A percentile compares a stretch with the other conserved stretches of the same genome.
Conservation (phyloP, 2,888 invertebrate species). For the Calameuta filiformis region DNA sequence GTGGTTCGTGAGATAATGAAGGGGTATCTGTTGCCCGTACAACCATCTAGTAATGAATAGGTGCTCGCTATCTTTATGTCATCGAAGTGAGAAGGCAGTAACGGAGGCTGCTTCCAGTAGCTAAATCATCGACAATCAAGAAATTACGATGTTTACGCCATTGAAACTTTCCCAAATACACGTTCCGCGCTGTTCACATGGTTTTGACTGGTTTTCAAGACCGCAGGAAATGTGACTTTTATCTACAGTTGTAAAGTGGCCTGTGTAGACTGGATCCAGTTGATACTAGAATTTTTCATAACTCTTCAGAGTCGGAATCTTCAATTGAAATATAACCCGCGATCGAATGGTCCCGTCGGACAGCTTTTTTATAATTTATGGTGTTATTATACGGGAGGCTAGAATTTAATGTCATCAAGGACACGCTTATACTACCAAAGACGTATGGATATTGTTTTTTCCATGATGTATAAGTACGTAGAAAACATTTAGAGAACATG, state of each 20-base stretch:
- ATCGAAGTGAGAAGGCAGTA: conserved; percentile 34
- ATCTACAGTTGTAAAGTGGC: not conserved
- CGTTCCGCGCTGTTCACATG: not conserved
- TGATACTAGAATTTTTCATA: not conserved
- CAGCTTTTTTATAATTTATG: not conserved
- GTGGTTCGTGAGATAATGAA: conserved; percentile 31
- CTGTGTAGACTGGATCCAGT: not conserved
- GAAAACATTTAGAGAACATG: not conserved
- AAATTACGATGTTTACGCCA: not conserved
- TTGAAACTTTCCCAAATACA: not conserved
- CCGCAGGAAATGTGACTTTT: not conserved
- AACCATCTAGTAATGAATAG: conserved; percentile 28
- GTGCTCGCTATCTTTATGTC: conserved; percentile 37
- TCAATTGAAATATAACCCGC: not conserved
- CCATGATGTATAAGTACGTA: not conserved
- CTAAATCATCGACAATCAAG: conserved; percentile 5
- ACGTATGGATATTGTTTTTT: not conserved
- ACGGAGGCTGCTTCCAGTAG: conserved; percentile 34
- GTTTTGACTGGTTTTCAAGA: not conserved
- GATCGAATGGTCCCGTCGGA: not conserved
- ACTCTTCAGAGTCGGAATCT: not conserved
- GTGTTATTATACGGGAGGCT: not conserved
- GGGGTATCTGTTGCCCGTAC: conserved; percentile 28
- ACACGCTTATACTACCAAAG: not conserved
- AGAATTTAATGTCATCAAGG: not conserved